Conservation (phyloP, 2,888 invertebrate genomes). For the Shargacucullia verbasci region DNA sequence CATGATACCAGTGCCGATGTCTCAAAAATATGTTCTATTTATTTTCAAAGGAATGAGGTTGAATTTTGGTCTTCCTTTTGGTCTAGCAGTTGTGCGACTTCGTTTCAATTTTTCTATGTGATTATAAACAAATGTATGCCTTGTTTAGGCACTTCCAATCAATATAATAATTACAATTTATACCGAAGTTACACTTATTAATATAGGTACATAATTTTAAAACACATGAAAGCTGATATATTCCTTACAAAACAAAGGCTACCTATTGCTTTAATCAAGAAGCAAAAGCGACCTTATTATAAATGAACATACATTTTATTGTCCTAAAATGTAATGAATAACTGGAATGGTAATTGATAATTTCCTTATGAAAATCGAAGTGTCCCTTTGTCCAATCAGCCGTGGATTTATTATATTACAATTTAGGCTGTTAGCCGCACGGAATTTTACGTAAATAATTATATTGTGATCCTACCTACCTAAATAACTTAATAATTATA, state of each 20-base stretch:
- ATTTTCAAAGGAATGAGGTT: constrained; percentile 63
- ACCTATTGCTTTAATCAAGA: constrained; percentile 16
- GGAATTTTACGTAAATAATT: constrained; percentile 4
- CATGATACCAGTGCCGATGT: constrained; percentile 57
- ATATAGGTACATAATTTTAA: constrained; percentile 29
- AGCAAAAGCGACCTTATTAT: constrained; percentile 41
- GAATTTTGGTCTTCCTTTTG: constrained; percentile 76
- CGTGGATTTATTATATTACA: constrained; percentile 3
- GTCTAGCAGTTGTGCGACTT: constrained; percentile 77
- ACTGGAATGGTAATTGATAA: too few species aligned
- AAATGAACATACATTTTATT: constrained; percentile 48
- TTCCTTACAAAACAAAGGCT: constrained; percentile 22
- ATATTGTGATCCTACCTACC: constrained; percentile 5
- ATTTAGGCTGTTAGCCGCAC: constrained; percentile 1
- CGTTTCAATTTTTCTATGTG: constrained; percentile 56
- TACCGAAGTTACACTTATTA: constrained; percentile 42
- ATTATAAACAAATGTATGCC: constrained; percentile 49
- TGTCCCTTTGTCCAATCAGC: constrained; percentile 46
- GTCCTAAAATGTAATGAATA: too few species aligned
- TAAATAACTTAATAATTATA: constrained; percentile 31
- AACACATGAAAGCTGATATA: constrained; percentile 45
- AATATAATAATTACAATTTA: constrained; percentile 42
- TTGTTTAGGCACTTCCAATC: constrained; percentile 54
- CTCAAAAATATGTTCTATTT: constrained; percentile 68
- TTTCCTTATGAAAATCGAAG: constrained; percentile 56